Percentiles rank a stretch among this genome's conserved stretches.
Conservation (phyloP, 2,888 invertebrate species). For the Sialis fuliginosa region DNA sequence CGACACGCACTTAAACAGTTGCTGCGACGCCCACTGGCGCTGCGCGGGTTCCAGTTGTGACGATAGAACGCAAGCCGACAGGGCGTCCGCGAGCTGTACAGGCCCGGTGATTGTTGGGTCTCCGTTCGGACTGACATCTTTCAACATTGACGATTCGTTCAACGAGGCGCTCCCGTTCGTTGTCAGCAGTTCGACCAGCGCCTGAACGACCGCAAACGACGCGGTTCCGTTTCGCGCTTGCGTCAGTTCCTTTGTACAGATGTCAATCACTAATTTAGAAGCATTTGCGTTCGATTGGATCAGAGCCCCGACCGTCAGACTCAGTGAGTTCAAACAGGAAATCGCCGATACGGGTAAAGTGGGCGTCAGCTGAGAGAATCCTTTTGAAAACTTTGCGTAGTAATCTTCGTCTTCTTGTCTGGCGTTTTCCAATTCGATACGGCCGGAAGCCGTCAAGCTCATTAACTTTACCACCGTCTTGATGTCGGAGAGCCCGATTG, state of each 20-base stretch:
- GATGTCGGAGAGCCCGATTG: conserved; percentile 32
- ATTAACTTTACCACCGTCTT: conserved; percentile 37
- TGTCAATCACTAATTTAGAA: conserved; percentile 33
- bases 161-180: conserved; percentile 22
- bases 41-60: conserved; percentile 28
- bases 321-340: conserved; percentile 21
- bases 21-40: conserved; percentile 41
- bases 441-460: conserved; percentile 37
- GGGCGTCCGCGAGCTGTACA: conserved; percentile 33
- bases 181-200: conserved; percentile 35
- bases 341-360: conserved; percentile 19
- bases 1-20: conserved; percentile 32
- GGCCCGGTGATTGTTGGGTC: conserved; percentile 11
- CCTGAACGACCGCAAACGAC: conserved; percentile 37
- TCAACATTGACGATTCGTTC: conserved; percentile 11
- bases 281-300: conserved; percentile 34
- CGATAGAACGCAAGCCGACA: conserved; percentile 39
- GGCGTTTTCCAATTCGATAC: conserved; percentile 25
- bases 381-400: conserved; percentile 14
- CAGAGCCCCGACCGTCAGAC: conserved; percentile 29
- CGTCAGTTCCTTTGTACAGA: conserved; percentile 33
- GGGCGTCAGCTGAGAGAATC: conserved; percentile 17
- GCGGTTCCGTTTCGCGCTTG: conserved; percentile 24
- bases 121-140: conserved; percentile 16
- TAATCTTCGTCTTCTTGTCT: conserved; percentile 14